Base-by-base conservation (phyloP, 2,797 vertebrate species). In the Danio aesculapii region DNA sequence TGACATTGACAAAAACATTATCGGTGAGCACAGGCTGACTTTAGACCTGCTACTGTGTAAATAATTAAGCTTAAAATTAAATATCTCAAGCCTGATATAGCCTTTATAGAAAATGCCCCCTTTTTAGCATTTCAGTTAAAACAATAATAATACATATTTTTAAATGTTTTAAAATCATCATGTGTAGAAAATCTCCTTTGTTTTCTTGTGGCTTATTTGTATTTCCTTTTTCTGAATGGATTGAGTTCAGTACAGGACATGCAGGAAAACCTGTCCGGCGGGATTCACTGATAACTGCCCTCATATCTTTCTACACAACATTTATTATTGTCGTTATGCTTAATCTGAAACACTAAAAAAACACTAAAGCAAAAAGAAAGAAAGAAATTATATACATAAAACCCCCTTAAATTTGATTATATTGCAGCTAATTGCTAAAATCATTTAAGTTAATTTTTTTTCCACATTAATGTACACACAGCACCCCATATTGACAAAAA, bases 261-360 rank as follows among this genome's bases (percentile, higher is more conserved):
- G 86, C 86, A 89, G 68, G 81, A 88, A 93, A 88, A 88, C 84
- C 79, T 85, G 85, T 84, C 64, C 76, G 81, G 84, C 89, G 87
- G 11, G 30, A 30, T 30, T 30, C 30, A 30, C 30, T 30, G 30
- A 30, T 30, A 30, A 30, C 30, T 30, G 30, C 30, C 30, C 30
- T 30, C 30, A 30, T 30, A 30, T 30, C 30, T 30, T 30, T 3
- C 30, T 30, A 30, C 30, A 30, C 30, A 30, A 30, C 30, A 30
- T 30, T 30, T 30, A 30, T 30, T 30, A 30, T 30, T 30, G 30
- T 30, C 30, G 30, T 30, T 30, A 30, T 30, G 30, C 1, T 30
- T 30, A 30, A 30, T 30, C 30, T 30, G 30, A 30, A 30, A 30
- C 30, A 30, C 30, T 3, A 30, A 30, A 30, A 30, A 30, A 30